phyloP scores from a whole-genome alignment of 1,140 invertebrate genomes.

The Drosophila athabasca region DNA sequence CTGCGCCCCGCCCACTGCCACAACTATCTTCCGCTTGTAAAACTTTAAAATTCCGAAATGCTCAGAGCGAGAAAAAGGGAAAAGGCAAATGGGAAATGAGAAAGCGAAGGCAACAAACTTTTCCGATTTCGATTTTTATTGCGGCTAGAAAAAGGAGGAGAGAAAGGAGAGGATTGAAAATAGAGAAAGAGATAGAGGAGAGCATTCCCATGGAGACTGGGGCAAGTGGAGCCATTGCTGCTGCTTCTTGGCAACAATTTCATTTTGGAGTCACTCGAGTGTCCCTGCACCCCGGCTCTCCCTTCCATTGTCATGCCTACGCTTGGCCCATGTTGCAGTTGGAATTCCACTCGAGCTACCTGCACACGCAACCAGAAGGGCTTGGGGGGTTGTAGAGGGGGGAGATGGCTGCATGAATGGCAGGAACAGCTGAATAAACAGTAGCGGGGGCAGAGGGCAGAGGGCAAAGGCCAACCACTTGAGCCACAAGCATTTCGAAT shows the following conservation, averaged over 20 bases:
- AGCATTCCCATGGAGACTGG: constrained; percentile 22
- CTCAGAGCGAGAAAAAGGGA: constrained; percentile 6
- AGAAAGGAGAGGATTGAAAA: neutral
- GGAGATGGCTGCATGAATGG: neutral
- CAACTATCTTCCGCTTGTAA: constrained; percentile 7
- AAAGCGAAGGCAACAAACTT: constrained; percentile 54
- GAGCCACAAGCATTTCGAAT: constrained; percentile 59
- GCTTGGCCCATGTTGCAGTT: constrained; percentile 36
- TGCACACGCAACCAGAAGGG: constrained; percentile 41
- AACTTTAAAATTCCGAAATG: constrained; percentile 55
- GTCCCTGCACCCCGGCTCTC: neutral
- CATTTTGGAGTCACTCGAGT: constrained; percentile 63
- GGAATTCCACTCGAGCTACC: constrained; percentile 51
- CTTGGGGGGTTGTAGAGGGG: neutral
- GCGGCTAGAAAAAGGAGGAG: constrained; percentile 43
- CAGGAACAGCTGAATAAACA: constrained; percentile 37
- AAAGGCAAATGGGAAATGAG: constrained; percentile 8
- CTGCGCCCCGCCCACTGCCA: constrained; percentile 2
- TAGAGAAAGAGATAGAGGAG: constrained; percentile 1
- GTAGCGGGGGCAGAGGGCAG: constrained; percentile 1
- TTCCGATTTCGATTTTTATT: constrained; percentile 78
- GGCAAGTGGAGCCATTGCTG: neutral
- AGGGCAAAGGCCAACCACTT: constrained; percentile 57
- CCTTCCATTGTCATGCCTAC: constrained; percentile 41
- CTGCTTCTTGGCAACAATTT: constrained; percentile 70